These are phyloP conservation scores for Heteromyza rotundicornis DNA, from an alignment of 2,888 invertebrate species.

Conservation along the genomic window DNA sequence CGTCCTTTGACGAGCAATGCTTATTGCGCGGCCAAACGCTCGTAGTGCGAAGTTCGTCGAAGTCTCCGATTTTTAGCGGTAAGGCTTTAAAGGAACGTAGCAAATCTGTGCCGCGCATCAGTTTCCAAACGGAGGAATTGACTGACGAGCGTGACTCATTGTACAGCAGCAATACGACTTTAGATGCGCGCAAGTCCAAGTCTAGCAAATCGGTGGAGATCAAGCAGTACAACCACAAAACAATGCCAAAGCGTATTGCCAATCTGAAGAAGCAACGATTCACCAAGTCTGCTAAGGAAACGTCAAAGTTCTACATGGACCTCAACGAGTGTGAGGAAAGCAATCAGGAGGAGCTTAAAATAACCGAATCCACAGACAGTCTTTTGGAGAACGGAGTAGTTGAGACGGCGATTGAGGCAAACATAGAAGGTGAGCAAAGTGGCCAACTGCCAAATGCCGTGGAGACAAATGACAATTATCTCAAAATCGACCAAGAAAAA, in stretches of 20 bases:
- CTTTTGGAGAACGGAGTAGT: slow-evolving; percentile 37
- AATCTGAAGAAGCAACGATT: slow-evolving; percentile 73
- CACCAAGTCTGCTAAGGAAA: slow-evolving; percentile 67
- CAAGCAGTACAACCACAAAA: slow-evolving; percentile 72
- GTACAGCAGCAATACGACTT: slow-evolving; percentile 44
- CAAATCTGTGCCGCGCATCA: slow-evolving; percentile 60
- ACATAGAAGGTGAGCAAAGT: slow-evolving; percentile 35
- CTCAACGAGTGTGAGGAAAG: slow-evolving; percentile 66
- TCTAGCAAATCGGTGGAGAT: slow-evolving; percentile 64
- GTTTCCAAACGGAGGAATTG: slow-evolving; percentile 42
- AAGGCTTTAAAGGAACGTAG: slow-evolving; percentile 58
- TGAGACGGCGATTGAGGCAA: slow-evolving; percentile 36
- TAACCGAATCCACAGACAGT: slow-evolving; percentile 72
- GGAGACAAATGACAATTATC: slow-evolving; percentile 28
- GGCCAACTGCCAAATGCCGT: slow-evolving; percentile 27
- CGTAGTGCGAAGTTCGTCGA: slow-evolving; percentile 24
- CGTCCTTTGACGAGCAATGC: slow-evolving; percentile 37
- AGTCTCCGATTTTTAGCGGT: slow-evolving; percentile 44
- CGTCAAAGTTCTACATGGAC: slow-evolving; percentile 74
- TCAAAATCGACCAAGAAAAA: slow-evolving; percentile 28
- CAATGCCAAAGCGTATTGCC: slow-evolving; percentile 74
- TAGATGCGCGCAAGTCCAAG: slow-evolving; percentile 48
- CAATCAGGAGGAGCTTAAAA: slow-evolving; percentile 64
- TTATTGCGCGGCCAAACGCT: slow-evolving; percentile 37
- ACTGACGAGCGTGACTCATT: slow-evolving; percentile 41